Conservation (phyloP, 2,113 vertebrate genomes). For the Noturus placidus region DNA sequence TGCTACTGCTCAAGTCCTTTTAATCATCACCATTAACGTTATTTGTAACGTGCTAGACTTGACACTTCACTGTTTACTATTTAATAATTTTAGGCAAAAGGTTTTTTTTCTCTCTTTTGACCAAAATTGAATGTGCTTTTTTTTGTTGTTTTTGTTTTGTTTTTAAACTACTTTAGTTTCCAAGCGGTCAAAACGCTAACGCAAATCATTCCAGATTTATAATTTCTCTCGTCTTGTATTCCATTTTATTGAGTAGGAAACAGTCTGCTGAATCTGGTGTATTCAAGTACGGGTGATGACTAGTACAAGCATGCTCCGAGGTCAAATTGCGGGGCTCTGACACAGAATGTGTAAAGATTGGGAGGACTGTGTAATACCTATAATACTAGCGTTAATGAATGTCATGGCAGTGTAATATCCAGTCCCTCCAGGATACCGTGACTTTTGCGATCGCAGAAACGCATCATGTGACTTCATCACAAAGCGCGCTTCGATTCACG, state of each 20-base stretch:
- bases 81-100: background rate
- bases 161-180: no score
- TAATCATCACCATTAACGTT: background rate
- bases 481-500: no score
- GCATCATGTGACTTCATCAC: no score
- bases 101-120: background rate
- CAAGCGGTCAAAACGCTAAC: background rate
- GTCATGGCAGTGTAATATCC: background rate
- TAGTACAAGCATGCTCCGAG: no score
- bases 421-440: no score
- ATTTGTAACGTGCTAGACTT: background rate
- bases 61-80: background rate
- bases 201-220: background rate
- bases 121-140: background rate
- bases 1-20: background rate
- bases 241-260: background rate
- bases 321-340: background rate
- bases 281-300: background rate
- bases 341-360: background rate
- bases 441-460: no score
- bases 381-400: background rate
- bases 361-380: background rate
- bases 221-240: background rate
- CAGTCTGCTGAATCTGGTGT: background rate
- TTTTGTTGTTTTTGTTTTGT: no score